Conservation (phyloP, 1,140 invertebrate genomes). For the Calosoma granatense region DNA sequence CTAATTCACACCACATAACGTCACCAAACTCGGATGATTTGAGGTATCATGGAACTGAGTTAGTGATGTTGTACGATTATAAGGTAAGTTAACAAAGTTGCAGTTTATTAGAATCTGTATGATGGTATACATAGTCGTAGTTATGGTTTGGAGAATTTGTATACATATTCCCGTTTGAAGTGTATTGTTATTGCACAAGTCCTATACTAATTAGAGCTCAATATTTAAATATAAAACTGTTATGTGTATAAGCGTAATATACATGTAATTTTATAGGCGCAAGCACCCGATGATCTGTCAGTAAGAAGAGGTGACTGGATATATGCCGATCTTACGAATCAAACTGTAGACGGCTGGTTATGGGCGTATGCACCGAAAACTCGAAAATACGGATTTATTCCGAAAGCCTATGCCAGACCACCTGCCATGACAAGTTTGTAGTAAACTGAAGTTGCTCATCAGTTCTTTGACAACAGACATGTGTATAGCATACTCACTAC, state of each 20-base stretch:
- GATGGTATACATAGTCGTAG: too few relatives aligned
- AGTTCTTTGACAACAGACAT: too few relatives aligned
- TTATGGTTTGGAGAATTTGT: not conserved
- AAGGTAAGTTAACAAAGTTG: too few relatives aligned
- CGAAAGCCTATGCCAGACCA: slow-evolving; percentile 85
- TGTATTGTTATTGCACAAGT: slow-evolving; percentile 8
- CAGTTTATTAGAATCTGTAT: too few relatives aligned
- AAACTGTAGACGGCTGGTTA: slow-evolving; percentile 88
- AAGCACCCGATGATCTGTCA: slow-evolving; percentile 83
- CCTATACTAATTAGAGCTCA: slow-evolving; percentile 9
- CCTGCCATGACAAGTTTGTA: slow-evolving; percentile 83
- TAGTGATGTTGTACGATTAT: slow-evolving; percentile 91
- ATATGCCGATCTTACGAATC: slow-evolving; percentile 85
- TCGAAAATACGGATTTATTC: slow-evolving; percentile 88
- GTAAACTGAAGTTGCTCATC: slow-evolving; percentile 23
- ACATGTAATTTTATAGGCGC: slow-evolving; percentile 45
- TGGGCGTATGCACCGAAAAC: slow-evolving; percentile 92
- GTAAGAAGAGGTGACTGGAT: slow-evolving; percentile 88
- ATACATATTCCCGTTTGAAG: slow-evolving; percentile 32
- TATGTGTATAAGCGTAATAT: not conserved
- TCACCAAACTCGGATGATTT: slow-evolving; percentile 42
- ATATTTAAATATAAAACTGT: not conserved
- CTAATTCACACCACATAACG: slow-evolving; percentile 22
- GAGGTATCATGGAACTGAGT: slow-evolving; percentile 72
- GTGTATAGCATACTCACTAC: too few relatives aligned